These are phyloP conservation scores for Hylaea fasciaria DNA, from an alignment of 2,888 invertebrate species.

Conservation along the genomic window DNA sequence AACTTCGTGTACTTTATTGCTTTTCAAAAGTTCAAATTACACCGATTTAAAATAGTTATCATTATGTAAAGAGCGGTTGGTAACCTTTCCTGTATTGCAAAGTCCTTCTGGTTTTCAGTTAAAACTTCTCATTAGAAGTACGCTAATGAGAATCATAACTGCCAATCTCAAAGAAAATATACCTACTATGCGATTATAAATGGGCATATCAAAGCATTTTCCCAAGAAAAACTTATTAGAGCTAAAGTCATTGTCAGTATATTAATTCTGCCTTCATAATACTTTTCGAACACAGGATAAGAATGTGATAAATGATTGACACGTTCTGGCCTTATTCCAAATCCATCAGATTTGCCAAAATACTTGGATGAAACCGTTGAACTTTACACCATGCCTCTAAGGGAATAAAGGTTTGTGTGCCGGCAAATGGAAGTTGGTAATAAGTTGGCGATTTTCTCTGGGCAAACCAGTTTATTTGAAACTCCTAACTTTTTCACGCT, in stretches of 20 bases:
- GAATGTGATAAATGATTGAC: constrained; percentile 47
- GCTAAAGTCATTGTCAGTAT: constrained; percentile 24
- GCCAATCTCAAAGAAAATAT: no score
- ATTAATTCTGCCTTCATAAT: constrained; percentile 33
- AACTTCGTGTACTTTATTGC: no score
- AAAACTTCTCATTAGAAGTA: no score
- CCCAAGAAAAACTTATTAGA: not conserved
- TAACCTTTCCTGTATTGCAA: no score
- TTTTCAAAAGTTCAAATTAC: no score
- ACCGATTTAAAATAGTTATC: no score
- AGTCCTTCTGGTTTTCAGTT: no score
- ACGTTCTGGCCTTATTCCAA: constrained; percentile 44
- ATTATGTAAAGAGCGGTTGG: no score
- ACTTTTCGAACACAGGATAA: constrained; percentile 23
- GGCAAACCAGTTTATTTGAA: constrained; percentile 33
- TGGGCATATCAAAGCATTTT: not conserved
- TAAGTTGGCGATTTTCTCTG: constrained; percentile 23
- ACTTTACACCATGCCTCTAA: constrained; percentile 3
- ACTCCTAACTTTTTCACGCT: constrained; percentile 19
- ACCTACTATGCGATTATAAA: no score
- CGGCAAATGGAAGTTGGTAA: constrained; percentile 8
- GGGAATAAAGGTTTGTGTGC: not conserved
- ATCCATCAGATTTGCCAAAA: constrained; percentile 31
- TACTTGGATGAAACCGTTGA: not conserved
- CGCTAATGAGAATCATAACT: no score